A percentile compares a stretch with the other conserved stretches of the same genome.
phyloP scores from a whole-genome alignment of 2,797 vertebrate genomes.

The Lepidocolaptes lacrymiger region DNA sequence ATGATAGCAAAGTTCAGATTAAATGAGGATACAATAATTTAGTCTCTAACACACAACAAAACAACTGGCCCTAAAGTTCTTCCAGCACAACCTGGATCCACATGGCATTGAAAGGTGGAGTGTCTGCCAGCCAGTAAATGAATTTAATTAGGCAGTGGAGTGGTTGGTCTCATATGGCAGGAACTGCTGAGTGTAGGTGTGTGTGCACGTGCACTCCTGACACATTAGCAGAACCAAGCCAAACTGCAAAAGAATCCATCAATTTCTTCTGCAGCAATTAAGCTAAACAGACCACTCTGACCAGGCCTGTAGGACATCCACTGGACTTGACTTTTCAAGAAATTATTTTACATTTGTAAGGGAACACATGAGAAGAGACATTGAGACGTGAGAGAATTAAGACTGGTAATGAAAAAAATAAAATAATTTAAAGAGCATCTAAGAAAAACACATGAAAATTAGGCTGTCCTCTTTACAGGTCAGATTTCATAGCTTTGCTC shows the following conservation, averaged over 20 bases:
- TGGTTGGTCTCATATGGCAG: constrained; percentile 23
- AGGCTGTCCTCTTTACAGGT: background rate
- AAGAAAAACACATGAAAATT: background rate
- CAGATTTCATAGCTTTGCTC: background rate
- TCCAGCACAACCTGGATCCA: constrained; percentile 17
- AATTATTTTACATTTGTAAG: background rate
- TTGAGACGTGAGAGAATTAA: background rate
- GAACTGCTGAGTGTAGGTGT: constrained; percentile 4
- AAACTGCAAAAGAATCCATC: constrained; percentile 3
- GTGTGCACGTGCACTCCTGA: background rate
- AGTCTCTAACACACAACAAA: background rate
- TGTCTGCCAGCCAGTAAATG: constrained; percentile 47
- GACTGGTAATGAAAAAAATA: background rate
- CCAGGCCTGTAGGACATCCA: background rate
- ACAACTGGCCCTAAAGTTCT: constrained; percentile 18
- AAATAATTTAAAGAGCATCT: background rate
- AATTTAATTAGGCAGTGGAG: constrained; percentile 55
- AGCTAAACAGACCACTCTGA: background rate
- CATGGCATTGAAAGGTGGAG: background rate
- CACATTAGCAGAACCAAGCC: constrained; percentile 4
- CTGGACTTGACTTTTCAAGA: background rate
- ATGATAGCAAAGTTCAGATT: background rate
- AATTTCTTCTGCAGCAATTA: background rate
- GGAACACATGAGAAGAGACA: background rate
- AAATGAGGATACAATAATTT: background rate